Percentiles rank a stretch among this genome's conserved stretches.
Evolutionary conservation across 1,140 invertebrate species (phyloP).

Genomic region (Heliconius himera): DNA sequence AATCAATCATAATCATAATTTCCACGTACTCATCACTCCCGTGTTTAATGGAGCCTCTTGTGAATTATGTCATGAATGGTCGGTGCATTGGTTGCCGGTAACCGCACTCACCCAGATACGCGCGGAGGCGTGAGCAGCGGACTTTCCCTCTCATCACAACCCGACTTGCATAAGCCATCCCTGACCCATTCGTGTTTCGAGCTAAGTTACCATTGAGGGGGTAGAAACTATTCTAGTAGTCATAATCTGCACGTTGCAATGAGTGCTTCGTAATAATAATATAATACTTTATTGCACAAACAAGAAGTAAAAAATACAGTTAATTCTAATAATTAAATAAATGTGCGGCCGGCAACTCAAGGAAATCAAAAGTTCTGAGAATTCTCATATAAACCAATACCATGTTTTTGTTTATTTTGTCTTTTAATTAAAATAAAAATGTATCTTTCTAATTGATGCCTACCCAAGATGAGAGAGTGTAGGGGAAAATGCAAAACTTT

Average conservation of each 20-base stretch:
- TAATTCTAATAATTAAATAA: no score
- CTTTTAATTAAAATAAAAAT: no score
- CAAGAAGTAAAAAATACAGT: no score
- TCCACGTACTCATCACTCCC: constrained; percentile 36
- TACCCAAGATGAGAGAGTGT: no score
- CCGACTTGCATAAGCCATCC: constrained; percentile 46
- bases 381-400: no score
- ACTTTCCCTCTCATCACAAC: constrained; percentile 77
- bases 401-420: no score
- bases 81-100: constrained; percentile 70
- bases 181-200: constrained; percentile 44
- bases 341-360: no score
- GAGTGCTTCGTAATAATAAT: not conserved
- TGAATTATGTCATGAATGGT: constrained; percentile 75
- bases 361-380: no score
- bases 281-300: not conserved
- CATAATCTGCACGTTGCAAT: not conserved
- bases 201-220: constrained; percentile 30
- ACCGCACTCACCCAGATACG: constrained; percentile 77
- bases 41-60: constrained; percentile 48
- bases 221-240: constrained; percentile 31
- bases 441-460: no score
- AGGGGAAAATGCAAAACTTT: no score
- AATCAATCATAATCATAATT: constrained; percentile 41
- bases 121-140: constrained; percentile 69